Base-by-base conservation (phyloP, 2,113 vertebrate genomes). In the Macrotis lagotis region DNA sequence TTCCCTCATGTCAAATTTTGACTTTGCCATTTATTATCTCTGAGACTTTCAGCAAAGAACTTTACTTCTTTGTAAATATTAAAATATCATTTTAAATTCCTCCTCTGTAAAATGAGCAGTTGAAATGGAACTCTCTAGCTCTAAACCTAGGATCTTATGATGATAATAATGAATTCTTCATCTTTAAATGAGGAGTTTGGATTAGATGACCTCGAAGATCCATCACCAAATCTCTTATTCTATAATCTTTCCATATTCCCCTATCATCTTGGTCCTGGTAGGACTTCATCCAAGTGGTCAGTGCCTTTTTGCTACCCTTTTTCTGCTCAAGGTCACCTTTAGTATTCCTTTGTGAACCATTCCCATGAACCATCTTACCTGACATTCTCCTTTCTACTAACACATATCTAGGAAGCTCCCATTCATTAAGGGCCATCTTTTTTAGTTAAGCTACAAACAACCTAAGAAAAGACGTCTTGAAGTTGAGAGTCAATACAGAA, bases 181-280 rank as follows among this genome's bases (percentile, higher is more conserved):
- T 83, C 37, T 83, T 19, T 83, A 44, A 83, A 2, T 83, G 66
- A 83, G 66, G n/a, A 83, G 37, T 74, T 74, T 74, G 66, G 66
- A 19, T 83, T 44, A 44, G 19, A 83, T 44, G 37, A 44, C n/a
- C 6, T 44, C 19, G 24, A n/a, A 74, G 53, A 96, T 37, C 10
- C 93, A 66, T 52, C 94, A 96, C 95, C 0, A 92, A 59, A 94
- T 88, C 44, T 94, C 93, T 91, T 95, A 50, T 83, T 22, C 66
- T 83, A 83, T 44, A 2, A 83, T 24, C 66, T n/a, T 44, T 83
- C n/a, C 66, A 83, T 24, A 44, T 83, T 24, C 7, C n/a, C n/a
- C n/a, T 24, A 44, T 19, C n/a, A 8, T 83, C 37, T 83, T 83
- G 37, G 37, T 31, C n/a, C 66, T 74, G n/a, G 19, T 83, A 24